Evolutionary conservation across 2,113 vertebrate species (phyloP).

Genomic region (Talpa occidentalis): DNA sequence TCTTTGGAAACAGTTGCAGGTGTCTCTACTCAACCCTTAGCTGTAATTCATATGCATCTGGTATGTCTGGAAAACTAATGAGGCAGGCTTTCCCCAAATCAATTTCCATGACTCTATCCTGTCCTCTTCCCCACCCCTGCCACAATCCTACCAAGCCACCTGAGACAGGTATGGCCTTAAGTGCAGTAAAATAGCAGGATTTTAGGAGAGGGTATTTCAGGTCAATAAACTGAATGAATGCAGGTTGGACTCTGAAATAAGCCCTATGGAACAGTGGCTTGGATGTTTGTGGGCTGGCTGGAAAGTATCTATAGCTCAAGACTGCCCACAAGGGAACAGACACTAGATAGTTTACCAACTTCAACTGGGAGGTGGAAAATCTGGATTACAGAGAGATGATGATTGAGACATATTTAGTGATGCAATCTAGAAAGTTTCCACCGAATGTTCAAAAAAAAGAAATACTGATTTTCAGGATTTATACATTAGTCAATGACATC

Average conservation of each 20-base stretch:
- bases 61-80: neutral
- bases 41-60: conserved; percentile 8
- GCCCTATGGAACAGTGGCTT: fast-evolving
- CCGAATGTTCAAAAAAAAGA: neutral
- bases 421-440: neutral
- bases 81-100: neutral
- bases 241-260: neutral
- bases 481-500: neutral
- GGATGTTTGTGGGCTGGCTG: neutral
- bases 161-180: neutral
- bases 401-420: neutral
- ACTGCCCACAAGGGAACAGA: neutral
- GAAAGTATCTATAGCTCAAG: neutral
- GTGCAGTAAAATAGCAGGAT: neutral
- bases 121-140: no score
- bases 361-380: neutral
- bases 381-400: neutral
- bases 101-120: neutral
- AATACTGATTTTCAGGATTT: neutral
- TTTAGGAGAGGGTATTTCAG: neutral
- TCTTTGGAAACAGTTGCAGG: conserved; percentile 36
- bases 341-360: neutral
- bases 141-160: neutral
- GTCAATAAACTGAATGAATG: neutral
- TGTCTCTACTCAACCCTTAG: neutral